Conservation (phyloP, 1,140 invertebrate genomes). For the Periplaneta americana region DNA sequence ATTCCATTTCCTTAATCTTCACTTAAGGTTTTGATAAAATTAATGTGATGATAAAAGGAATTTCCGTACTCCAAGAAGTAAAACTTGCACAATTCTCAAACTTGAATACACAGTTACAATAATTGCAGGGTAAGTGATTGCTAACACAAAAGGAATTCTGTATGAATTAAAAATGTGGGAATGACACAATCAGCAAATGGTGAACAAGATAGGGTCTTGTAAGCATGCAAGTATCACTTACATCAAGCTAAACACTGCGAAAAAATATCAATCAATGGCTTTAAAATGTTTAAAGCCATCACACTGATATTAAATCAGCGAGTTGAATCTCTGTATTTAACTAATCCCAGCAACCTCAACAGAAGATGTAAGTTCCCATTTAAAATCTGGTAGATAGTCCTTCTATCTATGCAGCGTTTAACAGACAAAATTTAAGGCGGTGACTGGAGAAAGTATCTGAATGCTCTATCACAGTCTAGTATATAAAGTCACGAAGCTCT, state of each 20-base stretch:
- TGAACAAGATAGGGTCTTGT: background rate
- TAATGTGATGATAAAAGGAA: no score
- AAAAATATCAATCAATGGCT: background rate
- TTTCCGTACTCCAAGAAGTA: background rate
- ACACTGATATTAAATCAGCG: background rate
- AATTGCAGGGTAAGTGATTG: background rate
- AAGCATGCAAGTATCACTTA: conserved; percentile 6
- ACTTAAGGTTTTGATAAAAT: no score
- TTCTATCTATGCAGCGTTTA: no score
- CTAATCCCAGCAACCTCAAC: background rate
- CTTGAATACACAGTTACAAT: background rate
- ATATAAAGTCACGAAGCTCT: no score
- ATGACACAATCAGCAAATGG: background rate
- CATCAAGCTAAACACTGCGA: background rate
- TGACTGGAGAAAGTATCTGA: no score
- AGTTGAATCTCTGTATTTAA: background rate
- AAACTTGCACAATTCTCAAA: background rate
- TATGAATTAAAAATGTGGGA: background rate
- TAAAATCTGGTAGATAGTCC: no score
- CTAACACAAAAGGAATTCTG: background rate
- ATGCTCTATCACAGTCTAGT: no score
- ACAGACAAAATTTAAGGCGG: no score
- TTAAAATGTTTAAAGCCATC: background rate
- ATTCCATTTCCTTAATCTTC: no score
- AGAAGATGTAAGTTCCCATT: no score